These are phyloP conservation scores for Chymomyza fuscimana DNA, from an alignment of 2,888 invertebrate genomes.

Conservation along the genomic window DNA sequence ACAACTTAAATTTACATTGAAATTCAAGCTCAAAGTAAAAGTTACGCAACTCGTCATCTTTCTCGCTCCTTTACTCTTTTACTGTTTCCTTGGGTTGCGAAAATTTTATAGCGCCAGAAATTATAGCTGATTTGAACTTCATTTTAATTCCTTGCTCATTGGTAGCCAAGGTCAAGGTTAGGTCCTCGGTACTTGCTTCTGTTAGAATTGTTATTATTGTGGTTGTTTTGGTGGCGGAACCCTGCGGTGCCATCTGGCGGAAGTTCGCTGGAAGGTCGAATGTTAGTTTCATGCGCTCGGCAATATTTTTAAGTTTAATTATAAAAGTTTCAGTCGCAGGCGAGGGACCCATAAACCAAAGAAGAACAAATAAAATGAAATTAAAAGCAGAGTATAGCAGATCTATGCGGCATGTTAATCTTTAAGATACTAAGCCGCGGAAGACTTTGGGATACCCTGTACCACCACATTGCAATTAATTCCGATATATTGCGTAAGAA, in stretches of 20 bases:
- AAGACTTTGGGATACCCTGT: too few relatives aligned
- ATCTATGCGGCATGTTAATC: not conserved
- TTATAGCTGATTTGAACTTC: slow-evolving; percentile 47
- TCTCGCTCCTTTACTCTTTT: not conserved
- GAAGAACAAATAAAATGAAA: not conserved
- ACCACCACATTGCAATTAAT: too few relatives aligned
- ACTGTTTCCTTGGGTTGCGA: slow-evolving; percentile 3
- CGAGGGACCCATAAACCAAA: not conserved
- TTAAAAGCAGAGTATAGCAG: not conserved
- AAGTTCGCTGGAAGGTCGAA: slow-evolving; percentile 2
- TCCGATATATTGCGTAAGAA: too few relatives aligned
- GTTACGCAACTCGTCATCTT: not conserved
- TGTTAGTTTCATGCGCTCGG: not conserved
- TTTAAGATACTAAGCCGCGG: not conserved
- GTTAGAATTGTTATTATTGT: slow-evolving; percentile 6
- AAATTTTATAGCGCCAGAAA: slow-evolving; percentile 32
- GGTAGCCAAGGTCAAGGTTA: slow-evolving; percentile 56
- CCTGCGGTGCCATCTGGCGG: slow-evolving; percentile 3
- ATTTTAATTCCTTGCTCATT: slow-evolving; percentile 29
- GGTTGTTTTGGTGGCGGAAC: slow-evolving; percentile 5
- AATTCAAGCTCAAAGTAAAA: slow-evolving; percentile 11
- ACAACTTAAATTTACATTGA: not conserved
- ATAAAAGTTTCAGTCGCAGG: slow-evolving; percentile 46
- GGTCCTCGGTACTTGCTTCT: slow-evolving; percentile 18
- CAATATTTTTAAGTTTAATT: slow-evolving; percentile 50